Conservation (phyloP, 2,888 invertebrate species). For the Dermolepida albohirtum region DNA sequence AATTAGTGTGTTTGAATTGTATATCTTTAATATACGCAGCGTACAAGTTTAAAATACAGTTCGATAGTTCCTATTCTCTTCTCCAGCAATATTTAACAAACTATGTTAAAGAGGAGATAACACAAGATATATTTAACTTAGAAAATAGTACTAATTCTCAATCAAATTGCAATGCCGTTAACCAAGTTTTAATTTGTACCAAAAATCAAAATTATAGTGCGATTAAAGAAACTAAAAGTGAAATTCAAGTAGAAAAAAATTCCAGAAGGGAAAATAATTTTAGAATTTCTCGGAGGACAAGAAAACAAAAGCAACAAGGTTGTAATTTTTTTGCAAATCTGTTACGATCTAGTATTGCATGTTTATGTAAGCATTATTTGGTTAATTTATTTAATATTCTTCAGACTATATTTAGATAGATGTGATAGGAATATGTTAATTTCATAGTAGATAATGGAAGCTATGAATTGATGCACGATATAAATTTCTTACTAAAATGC, state of each 20-base stretch:
- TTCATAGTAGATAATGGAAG: too few species aligned
- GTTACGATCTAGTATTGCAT: slow-evolving; percentile 2
- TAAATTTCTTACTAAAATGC: too few species aligned
- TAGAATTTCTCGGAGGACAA: slow-evolving; percentile 31
- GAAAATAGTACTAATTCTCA: slow-evolving; percentile 42
- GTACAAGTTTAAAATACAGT: slow-evolving; percentile 53
- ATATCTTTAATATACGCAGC: slow-evolving; percentile 49
- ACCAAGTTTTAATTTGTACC: slow-evolving; percentile 38
- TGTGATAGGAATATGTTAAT: too few species aligned
- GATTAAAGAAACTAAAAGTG: slow-evolving; percentile 42
- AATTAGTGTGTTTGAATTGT: slow-evolving; percentile 51
- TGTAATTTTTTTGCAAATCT: neutral
- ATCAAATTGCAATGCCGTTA: slow-evolving; percentile 43
- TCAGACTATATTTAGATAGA: too few species aligned
- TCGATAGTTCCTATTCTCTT: slow-evolving; percentile 50
- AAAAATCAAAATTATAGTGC: slow-evolving; percentile 42
- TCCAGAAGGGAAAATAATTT: slow-evolving; percentile 20
- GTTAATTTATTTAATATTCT: neutral
- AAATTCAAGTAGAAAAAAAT: slow-evolving; percentile 24
- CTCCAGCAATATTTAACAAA: slow-evolving; percentile 49
- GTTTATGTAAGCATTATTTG: neutral
- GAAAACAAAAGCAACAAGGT: slow-evolving; percentile 38
- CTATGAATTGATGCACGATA: too few species aligned
- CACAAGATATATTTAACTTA: slow-evolving; percentile 40
- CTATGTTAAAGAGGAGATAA: slow-evolving; percentile 45